Base-by-base conservation (phyloP, 2,113 vertebrate species). In the Pseudolaguvia tuberculata region DNA sequence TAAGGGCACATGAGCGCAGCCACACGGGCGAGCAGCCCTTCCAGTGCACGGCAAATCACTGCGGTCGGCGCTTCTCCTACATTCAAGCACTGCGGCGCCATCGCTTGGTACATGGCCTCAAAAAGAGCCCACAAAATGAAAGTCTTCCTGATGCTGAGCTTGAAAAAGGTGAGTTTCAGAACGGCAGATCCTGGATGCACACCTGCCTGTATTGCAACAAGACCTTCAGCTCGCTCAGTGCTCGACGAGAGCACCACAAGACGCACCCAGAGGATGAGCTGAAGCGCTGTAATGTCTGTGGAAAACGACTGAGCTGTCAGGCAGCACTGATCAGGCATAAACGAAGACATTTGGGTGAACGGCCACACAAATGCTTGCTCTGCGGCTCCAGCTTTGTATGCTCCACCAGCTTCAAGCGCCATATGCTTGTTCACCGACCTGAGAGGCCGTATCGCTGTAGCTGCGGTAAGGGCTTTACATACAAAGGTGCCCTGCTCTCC, bases 1-100 rank as follows among this genome's bases (percentile, higher is more conserved):
- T 96, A 0, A 89, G 88, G 78, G 91, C 93, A 42, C 94, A 96
- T 65, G 82, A 75, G 70, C 86, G 87, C 53, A 84, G 82, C 42
- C 90, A 90, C 82, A 87, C 88, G 0, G 86, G 87, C 50, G 93
- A 91, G 77, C 86, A 83, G 72, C 88, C 88, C 7, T 89, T 85
- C 76, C 67, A 81, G 2, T 89, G 88, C 58, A 58, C 84, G 2
- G 78, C 56, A 5, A 53, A 67, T 23, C 83, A 83, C 83, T 88
- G 87, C 0, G 87, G 84, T 0, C 85, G 88, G 62, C 86, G 88
- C 82, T 87, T 92, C 52, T 77, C 85, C 70, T 90, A 87, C 89
- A 87, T 85, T 78, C 89, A 85, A 18, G 79, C 89, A 58, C 91
- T 90, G 76, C 89, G 81, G 9, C 90, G 84, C 63, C 94, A 90